Percentiles rank a stretch among this genome's conserved stretches.
Evolutionary conservation across 2,888 invertebrate species (phyloP).

Genomic region (Phalangium opilio): DNA sequence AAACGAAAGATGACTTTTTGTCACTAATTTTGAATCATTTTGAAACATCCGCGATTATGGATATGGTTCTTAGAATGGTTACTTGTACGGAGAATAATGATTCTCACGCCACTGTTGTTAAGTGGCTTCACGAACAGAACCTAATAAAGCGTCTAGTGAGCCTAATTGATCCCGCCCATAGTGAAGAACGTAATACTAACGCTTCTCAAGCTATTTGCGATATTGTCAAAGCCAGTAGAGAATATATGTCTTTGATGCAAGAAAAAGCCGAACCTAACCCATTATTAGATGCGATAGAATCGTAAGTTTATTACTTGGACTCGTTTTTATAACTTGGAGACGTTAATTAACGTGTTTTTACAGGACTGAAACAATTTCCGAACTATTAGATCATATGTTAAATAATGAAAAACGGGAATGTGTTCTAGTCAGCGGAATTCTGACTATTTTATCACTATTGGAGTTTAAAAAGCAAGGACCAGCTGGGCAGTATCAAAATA

Average conservation of each 20-base stretch:
- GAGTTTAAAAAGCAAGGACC: constrained; percentile 34
- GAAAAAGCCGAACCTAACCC: constrained; percentile 52
- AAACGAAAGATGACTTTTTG: constrained; percentile 70
- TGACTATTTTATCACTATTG: constrained; percentile 57
- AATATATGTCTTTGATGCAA: constrained; percentile 27
- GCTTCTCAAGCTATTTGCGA: constrained; percentile 77
- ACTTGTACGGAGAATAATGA: constrained; percentile 62
- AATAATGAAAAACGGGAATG: constrained; percentile 43
- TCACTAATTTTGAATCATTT: constrained; percentile 73
- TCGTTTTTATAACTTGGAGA: too few relatives aligned
- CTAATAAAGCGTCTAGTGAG: constrained; percentile 63
- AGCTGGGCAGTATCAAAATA: constrained; percentile 5
- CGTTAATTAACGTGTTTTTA: constrained; percentile 18
- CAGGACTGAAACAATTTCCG: constrained; percentile 47
- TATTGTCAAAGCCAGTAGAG: constrained; percentile 34
- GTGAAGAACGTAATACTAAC: constrained; percentile 64
- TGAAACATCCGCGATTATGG: constrained; percentile 86
- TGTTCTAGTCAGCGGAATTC: constrained; percentile 61
- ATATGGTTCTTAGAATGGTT: constrained; percentile 70
- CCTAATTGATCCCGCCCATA: constrained; percentile 46
- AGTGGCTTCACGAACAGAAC: constrained; percentile 79
- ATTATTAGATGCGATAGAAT: constrained; percentile 54
- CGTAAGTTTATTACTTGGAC: constrained; percentile 37
- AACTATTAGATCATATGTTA: constrained; percentile 59
- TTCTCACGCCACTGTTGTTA: constrained; percentile 51